Percentiles rank a stretch among this genome's conserved stretches.
These are phyloP conservation scores for Sebastes schlegelii DNA, from an alignment of 2,113 vertebrate genomes.

Conservation along the genomic window DNA sequence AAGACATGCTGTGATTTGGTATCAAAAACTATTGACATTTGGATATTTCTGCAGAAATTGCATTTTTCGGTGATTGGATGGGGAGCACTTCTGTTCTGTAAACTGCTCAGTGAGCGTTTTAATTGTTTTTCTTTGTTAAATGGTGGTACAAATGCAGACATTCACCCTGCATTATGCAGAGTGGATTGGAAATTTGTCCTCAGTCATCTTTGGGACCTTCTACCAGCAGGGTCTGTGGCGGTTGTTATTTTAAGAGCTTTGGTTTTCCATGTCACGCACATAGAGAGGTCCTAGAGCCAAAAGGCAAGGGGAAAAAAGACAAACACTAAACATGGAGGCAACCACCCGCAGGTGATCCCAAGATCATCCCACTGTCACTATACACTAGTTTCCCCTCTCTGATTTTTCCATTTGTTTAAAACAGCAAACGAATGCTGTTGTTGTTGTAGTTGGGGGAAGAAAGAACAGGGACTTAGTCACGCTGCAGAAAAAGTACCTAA, in stretches of 20 bases:
- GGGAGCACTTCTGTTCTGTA: no score
- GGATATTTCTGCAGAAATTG: no score
- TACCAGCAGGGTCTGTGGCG: conserved; percentile 30
- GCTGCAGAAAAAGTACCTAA: conserved; percentile 59
- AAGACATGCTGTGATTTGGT: no score
- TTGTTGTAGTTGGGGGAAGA: conserved; percentile 55
- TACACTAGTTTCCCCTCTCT: conserved; percentile 33
- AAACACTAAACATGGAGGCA: conserved; percentile 39
- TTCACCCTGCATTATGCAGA: neutral
- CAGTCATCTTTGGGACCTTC: conserved; percentile 23
- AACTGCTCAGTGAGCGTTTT: neutral
- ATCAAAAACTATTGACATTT: no score
- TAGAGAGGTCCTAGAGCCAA: conserved; percentile 46
- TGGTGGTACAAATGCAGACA: neutral
- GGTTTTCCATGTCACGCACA: conserved; percentile 44
- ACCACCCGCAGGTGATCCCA: conserved; percentile 48
- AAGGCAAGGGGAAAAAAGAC: conserved; percentile 12
- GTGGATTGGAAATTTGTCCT: neutral
- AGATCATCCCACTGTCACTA: conserved; percentile 53
- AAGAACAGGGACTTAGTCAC: conserved; percentile 64
- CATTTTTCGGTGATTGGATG: no score
- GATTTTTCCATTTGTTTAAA: conserved; percentile 39
- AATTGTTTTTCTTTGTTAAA: neutral
- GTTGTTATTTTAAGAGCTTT: conserved; percentile 54
- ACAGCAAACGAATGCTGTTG: conserved; percentile 50